Conservation (phyloP, 1,140 invertebrate species). For the Calephelis nemesis region DNA sequence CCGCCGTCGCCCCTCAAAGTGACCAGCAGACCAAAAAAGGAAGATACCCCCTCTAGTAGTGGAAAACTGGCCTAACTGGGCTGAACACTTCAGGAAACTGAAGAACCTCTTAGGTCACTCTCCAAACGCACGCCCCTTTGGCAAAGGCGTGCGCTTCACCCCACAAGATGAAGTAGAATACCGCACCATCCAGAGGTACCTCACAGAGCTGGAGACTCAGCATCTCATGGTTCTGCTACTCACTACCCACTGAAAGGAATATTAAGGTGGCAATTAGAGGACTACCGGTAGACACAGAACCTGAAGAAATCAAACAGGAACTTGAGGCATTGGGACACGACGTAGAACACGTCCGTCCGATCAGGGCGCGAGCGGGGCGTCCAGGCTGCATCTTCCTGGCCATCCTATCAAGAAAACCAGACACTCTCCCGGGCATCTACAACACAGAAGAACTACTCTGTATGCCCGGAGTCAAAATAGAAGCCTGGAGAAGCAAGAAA, state of each 20-base stretch:
- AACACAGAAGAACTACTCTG: too few relatives aligned
- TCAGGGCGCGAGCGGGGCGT: background rate
- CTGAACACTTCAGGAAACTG: too few relatives aligned
- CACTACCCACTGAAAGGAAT: slow-evolving; percentile 19
- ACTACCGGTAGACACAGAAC: slow-evolving; percentile 18
- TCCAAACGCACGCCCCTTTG: too few relatives aligned
- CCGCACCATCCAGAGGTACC: slow-evolving; percentile 8
- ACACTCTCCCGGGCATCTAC: too few relatives aligned
- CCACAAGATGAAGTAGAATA: slow-evolving; percentile 8
- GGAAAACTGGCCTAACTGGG: too few relatives aligned
- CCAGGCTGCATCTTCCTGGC: background rate
- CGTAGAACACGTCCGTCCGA: background rate
- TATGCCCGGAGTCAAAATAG: too few relatives aligned
- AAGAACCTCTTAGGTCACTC: too few relatives aligned
- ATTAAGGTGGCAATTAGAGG: slow-evolving; percentile 30
- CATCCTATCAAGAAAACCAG: too few relatives aligned
- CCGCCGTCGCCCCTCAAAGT: too few relatives aligned
- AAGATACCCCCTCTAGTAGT: background rate
- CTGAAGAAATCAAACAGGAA: background rate
- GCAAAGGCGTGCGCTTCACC: too few relatives aligned
- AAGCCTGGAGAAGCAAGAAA: too few relatives aligned
- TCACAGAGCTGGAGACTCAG: background rate
- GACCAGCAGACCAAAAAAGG: too few relatives aligned
- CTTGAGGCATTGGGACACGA: background rate
- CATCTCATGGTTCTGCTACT: slow-evolving; percentile 26